Evolutionary conservation across 2,113 vertebrate species (phyloP).

Genomic region (Bungarus multicinctus): DNA sequence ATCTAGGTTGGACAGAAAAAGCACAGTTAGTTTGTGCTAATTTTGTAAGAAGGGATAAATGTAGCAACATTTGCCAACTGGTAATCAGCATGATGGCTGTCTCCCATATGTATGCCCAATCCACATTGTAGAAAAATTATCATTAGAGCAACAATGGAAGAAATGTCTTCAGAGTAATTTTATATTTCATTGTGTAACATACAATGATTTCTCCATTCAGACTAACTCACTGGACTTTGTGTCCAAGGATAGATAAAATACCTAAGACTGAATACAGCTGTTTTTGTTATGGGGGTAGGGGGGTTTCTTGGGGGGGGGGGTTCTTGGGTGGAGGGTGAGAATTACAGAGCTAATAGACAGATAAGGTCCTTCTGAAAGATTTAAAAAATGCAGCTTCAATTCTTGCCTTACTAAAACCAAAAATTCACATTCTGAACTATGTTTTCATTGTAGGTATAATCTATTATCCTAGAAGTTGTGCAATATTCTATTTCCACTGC

Average conservation of each 20-base stretch:
- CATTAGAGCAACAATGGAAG: not conserved
- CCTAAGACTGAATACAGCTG: not conserved
- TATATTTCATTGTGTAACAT: not conserved
- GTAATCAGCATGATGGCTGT: not conserved
- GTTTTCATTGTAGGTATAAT: not conserved
- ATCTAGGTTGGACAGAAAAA: not conserved
- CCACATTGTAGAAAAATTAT: not conserved
- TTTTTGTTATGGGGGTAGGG: not conserved
- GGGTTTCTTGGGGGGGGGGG: not conserved
- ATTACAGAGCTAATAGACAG: not conserved
- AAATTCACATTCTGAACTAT: not conserved
- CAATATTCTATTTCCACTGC: conserved; percentile 29
- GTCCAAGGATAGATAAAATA: not conserved
- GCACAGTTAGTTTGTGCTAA: not conserved
- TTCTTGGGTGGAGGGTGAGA: not conserved
- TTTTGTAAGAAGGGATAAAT: not conserved
- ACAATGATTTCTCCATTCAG: not conserved
- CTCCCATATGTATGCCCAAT: not conserved
- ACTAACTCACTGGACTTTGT: not conserved
- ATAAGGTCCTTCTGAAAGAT: not conserved
- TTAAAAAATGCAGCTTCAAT: not conserved
- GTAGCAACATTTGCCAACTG: not conserved
- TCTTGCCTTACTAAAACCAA: not conserved
- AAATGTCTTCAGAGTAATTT: not conserved
- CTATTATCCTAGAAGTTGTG: not conserved